These are phyloP conservation scores for Brachycybe producta DNA, from an alignment of 2,888 invertebrate genomes.

Conservation along the genomic window DNA sequence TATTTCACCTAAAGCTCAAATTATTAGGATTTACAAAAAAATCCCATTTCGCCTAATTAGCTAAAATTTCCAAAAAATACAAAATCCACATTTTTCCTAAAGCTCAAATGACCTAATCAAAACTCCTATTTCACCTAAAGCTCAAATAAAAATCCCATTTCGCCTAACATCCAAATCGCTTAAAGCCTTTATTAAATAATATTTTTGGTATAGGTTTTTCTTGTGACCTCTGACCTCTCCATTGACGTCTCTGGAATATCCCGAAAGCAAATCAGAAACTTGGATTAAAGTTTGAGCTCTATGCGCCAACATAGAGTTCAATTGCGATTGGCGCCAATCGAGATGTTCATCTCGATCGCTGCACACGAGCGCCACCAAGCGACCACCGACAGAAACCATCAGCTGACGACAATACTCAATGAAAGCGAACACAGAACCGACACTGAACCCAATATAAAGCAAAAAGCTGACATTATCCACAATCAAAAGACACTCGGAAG, in stretches of 20 bases:
- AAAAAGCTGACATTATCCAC: neutral
- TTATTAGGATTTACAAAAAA: no score
- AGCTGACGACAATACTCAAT: neutral
- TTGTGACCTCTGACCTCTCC: constrained; percentile 2
- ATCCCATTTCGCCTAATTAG: no score
- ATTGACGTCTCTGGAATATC: neutral
- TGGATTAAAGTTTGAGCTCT: neutral
- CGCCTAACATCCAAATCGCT: no score
- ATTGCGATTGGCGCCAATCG: neutral
- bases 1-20: no score
- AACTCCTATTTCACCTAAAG: no score
- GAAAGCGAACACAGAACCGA: neutral
- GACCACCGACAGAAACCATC: neutral
- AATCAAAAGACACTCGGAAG: neutral
- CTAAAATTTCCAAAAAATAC: no score
- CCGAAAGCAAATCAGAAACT: neutral
- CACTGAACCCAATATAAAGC: neutral
- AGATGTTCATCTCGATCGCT: neutral
- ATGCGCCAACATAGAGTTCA: neutral
- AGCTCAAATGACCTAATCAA: no score
- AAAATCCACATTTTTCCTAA: no score
- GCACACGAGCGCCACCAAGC: neutral
- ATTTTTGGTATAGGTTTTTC: neutral
- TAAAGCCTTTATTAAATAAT: no score
- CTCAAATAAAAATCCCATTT: no score